These are phyloP conservation scores for Zeus faber DNA, from an alignment of 2,113 vertebrate genomes.

Conservation along the genomic window DNA sequence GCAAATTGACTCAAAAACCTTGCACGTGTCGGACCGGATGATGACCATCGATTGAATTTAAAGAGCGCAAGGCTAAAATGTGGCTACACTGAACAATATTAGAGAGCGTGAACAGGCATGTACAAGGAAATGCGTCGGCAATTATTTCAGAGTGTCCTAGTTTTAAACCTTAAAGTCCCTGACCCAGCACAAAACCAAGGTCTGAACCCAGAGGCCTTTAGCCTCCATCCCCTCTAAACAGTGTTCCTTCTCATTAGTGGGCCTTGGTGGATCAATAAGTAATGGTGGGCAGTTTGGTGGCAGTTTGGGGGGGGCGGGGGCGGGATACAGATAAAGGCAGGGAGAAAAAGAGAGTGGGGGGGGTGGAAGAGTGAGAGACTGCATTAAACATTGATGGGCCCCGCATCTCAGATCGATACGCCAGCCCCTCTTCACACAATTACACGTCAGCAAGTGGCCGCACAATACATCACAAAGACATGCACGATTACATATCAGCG, in stretches of 20 bases:
- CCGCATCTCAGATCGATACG: constrained; percentile 63
- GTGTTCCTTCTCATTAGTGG: constrained; percentile 59
- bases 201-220: not conserved
- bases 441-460: constrained; percentile 64
- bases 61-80: constrained; percentile 23
- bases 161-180: constrained; percentile 18
- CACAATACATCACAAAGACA: constrained; percentile 52
- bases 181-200: constrained; percentile 22
- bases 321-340: not conserved
- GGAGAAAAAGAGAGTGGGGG: constrained; percentile 23
- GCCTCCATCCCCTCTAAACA: constrained; percentile 33
- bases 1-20: constrained; percentile 59
- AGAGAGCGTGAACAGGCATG: no score
- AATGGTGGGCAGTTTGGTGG: constrained; percentile 60
- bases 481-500: constrained; percentile 35
- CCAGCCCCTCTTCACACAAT: constrained; percentile 67
- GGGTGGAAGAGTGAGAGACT: constrained; percentile 52
- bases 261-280: constrained; percentile 63
- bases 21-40: constrained; percentile 36
- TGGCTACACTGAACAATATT: constrained; percentile 13
- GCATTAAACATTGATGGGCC: constrained; percentile 75
- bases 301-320: constrained; percentile 29
- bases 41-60: constrained; percentile 26
- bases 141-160: constrained; percentile 27
- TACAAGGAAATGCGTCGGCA: constrained; percentile 6